Base-by-base conservation (phyloP, 2,888 invertebrate species). In the Heliconius erato region DNA sequence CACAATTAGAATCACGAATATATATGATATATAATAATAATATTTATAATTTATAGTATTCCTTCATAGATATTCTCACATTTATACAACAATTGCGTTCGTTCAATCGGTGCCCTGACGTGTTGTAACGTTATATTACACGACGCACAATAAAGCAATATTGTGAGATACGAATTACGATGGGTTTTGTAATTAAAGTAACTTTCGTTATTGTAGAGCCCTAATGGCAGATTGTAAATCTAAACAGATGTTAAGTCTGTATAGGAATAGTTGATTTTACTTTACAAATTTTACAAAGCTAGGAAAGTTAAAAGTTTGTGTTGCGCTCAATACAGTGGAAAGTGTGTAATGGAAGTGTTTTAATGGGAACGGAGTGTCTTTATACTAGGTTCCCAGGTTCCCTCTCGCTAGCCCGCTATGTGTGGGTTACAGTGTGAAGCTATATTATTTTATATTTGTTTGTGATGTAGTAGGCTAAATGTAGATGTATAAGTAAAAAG, bases 111-210 rank as follows among this genome's bases (percentile, higher is more conserved):
- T 74, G 74, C 67, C 49, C 80, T 80, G 54, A 65, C 59, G 71
- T 84, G 74, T 65, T 79, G 84, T 81, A 84, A 85, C 84, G 82
- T 80, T 83, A 82, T 83, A 81, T 86, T 84, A 84, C 83, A 71
- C 79, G 79, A 83, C 79, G 81, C 84, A 84, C 83, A 86, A 86
- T 86, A 86, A 85, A 84, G 82, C 82, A 69, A 85, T 84, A 85
- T 85, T 86, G 83, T 85, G 86, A 86, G 84, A 85, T 81, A 85
- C 84, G 86, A 86, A 84, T 85, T 82, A 85, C 84, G 81, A 84
- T 80, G 72, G 72, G 71, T 84, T 81, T 81, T 74, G 83, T 80
- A 84, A 86, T 85, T 86, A 86, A 84, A 74, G 79, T 79, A 74
- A 80, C 81, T 85, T 83, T 83, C 83, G 79, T 82, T 83, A 82